Base-by-base conservation (phyloP, 92 coral and sea anemone species). In the Palythoa grandiflora region DNA sequence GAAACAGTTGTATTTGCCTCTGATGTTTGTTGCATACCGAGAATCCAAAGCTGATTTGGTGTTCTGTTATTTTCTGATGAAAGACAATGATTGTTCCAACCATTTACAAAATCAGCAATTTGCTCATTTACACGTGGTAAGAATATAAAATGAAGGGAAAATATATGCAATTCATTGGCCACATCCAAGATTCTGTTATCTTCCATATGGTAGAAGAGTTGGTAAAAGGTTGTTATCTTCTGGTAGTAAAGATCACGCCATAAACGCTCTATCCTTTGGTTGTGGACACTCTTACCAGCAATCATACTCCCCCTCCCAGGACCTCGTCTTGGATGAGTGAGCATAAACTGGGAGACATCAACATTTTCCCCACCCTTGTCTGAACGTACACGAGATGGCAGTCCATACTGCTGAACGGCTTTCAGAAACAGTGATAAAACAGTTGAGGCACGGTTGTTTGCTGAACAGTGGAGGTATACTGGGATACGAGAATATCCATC, bases 211-310 rank as follows among this genome's bases (percentile, higher is more conserved):
- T 28, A 28, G 28, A 28, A 28, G 28, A 28, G 36, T 55, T 81
- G 86, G 54, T 81, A 77, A 36, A 53, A 77, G 20, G 83, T 77
- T 52, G 83, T 68, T 13, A 68, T 77, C 59, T 15, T 38, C 66
- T 81, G 75, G 28, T 81, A 81, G 52, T 40, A 81, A 16, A 81
- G 72, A 12, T 81, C 86, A 15, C 86, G 51, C 86, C 86, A 81
- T 19, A 81, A 75, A 28, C 59, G 36, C 66, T 81, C 86, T 20
- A 38, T 81, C 51, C 60, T 80, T 80, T 80, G 51, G 4, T 73
- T 73, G 28, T 73, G 37, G 35, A 4, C 51, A 50, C 20, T 68
- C 19, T 19, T 78, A 2, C 63, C 80, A 5, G 80, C 21, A 21
- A 75, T 75, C 38, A 38, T 48, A 38, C 80, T 75, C 15, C 80